These are phyloP conservation scores for Oreohelix idahoensis DNA, from an alignment of 1,140 invertebrate genomes.

Conservation along the genomic window DNA sequence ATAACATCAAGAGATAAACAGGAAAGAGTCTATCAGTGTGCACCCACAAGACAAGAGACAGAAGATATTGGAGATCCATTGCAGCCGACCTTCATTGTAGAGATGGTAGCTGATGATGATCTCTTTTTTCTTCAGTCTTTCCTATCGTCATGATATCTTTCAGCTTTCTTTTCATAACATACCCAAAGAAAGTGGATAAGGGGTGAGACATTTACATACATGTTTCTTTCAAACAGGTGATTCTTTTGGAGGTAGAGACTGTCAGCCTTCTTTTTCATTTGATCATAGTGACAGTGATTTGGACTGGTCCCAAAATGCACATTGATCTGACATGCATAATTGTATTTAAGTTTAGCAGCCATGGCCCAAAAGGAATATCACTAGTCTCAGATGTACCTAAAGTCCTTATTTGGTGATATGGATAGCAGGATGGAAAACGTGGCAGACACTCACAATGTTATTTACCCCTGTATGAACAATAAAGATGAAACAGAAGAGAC, in stretches of 20 bases:
- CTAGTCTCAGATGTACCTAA: conserved; percentile 51
- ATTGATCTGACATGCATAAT: conserved; percentile 23
- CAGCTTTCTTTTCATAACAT: too few relatives aligned
- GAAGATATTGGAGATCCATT: too few relatives aligned
- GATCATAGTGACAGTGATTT: conserved; percentile 11
- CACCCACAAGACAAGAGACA: too few relatives aligned
- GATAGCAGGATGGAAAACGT: not conserved
- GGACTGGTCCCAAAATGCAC: conserved; percentile 34
- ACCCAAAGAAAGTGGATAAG: too few relatives aligned
- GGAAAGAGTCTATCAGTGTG: too few relatives aligned
- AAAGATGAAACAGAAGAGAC: conserved; percentile 38
- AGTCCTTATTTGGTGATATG: conserved; percentile 43
- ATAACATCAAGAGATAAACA: too few relatives aligned
- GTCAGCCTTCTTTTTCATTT: not conserved
- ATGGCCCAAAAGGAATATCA: conserved; percentile 61
- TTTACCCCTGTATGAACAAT: not conserved
- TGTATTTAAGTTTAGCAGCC: conserved; percentile 46
- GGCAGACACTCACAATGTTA: not conserved
- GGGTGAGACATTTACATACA: not conserved
- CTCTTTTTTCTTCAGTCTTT: too few relatives aligned
- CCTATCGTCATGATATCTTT: too few relatives aligned
- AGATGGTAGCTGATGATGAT: too few relatives aligned
- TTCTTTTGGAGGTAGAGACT: not conserved
- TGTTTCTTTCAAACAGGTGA: not conserved
- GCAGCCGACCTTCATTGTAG: too few relatives aligned